Evolutionary conservation across 1,140 invertebrate genomes (phyloP), one percentile per base, ranked within the genome.

Genomic region (Aphis craccivora): DNA sequence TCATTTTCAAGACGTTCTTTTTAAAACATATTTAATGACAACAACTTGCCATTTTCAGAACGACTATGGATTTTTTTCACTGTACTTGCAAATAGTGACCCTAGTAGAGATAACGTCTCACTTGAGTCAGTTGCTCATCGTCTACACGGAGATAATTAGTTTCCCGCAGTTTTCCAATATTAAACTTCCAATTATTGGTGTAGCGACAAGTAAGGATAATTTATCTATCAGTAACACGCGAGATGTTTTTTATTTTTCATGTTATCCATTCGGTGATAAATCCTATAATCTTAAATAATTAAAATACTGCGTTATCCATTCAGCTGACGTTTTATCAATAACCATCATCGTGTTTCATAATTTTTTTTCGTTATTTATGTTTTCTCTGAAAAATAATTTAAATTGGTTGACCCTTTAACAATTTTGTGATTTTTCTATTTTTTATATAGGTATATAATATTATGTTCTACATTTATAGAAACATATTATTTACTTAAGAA

Each of bases 71-170:
- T 93, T 86, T 55, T 93, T 93, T 40, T 93, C 91, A 14, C 48
- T 93, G 48, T 53, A 51, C 48, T 55, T 93, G 35, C 91, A 93
- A 93, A 93, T 93, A 86, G 91, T 93, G 91, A 93, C 76, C 43
- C 55, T 93, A 53, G 35, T 93, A 14, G 91, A 93, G 14, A 67
- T 83, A 51, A 93, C 93, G 30, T 94, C 93, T 7, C 93, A 94
- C 53, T 51, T 94, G 45, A 94, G 93, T 51, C 67, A 92, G 40
- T 84, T 94, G 84, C 90, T 94, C 55, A 91, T 94, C 40, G 91
- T 88, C 20, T 94, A 94, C 48, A 92, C 91, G 25, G 93, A 94
- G 43, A 94, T 94, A 23, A 94, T 94, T 43, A 91, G 90, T 37
- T 92, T 93, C 23, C 90, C 76, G 6, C 84, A 76, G 55, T 92